Percentiles rank a stretch among this genome's conserved stretches.
Conservation (phyloP, 2,113 vertebrate species). For the Podarcis raffonei region DNA sequence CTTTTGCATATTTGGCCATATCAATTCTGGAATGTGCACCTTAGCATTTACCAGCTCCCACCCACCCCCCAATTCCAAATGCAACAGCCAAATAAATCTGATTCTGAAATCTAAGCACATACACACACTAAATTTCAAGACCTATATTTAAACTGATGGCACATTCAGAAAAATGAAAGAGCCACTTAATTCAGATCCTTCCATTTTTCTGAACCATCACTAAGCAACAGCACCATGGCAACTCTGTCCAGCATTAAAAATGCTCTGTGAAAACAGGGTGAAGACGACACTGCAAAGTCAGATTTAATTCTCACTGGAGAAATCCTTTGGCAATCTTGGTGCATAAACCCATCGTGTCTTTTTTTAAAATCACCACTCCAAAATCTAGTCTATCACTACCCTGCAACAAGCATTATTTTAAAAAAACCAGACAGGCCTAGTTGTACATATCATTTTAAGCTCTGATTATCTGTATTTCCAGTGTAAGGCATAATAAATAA, state of each 20-base stretch:
- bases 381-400: neutral
- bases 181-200: constrained; percentile 52
- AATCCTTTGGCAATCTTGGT: neutral
- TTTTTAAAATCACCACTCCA: fast-evolving
- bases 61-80: neutral
- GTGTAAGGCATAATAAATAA: too few species aligned
- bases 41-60: neutral
- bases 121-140: neutral
- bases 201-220: constrained; percentile 68
- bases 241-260: constrained; percentile 57
- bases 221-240: constrained; percentile 82
- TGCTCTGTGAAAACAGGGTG: constrained; percentile 23
- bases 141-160: neutral
- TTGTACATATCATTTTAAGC: neutral
- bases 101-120: neutral
- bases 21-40: neutral
- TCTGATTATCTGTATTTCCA: neutral
- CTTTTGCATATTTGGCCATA: fast-evolving
- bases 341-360: fast-evolving
- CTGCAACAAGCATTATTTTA: neutral
- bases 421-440: too few species aligned
- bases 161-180: constrained; percentile 29
- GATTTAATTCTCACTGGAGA: neutral
- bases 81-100: neutral
- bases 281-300: constrained; percentile 33